A percentile compares a stretch with the other conserved stretches of the same genome.
phyloP scores from a whole-genome alignment of 1,140 invertebrate species.

The Bombus affinis region DNA sequence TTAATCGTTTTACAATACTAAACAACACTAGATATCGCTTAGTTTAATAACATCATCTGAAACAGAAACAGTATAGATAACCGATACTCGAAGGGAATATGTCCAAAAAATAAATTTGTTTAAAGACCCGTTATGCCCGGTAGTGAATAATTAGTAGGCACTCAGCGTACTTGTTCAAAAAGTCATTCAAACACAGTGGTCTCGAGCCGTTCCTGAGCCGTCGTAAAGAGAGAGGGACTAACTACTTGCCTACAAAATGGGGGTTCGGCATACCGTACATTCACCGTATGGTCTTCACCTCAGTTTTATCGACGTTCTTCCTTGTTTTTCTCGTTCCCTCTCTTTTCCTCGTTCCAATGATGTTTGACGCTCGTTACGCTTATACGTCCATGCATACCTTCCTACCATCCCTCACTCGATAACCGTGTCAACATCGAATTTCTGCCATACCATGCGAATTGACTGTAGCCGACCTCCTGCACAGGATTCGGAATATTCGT shows the following conservation, averaged over 20 bases:
- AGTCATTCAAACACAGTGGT: slow-evolving; percentile 28
- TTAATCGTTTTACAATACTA: no score
- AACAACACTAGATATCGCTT: neutral
- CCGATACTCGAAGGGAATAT: neutral
- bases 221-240: slow-evolving; percentile 61
- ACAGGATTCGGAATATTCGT: neutral
- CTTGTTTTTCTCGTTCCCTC: slow-evolving; percentile 38
- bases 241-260: slow-evolving; percentile 62
- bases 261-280: slow-evolving; percentile 65
- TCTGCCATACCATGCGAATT: slow-evolving; percentile 31
- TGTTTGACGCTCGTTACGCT: neutral
- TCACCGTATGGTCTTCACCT: slow-evolving; percentile 65
- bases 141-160: slow-evolving; percentile 40
- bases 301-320: slow-evolving; percentile 51
- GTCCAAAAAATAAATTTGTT: slow-evolving; percentile 29
- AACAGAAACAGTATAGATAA: neutral
- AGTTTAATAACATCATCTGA: neutral
- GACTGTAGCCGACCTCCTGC: neutral
- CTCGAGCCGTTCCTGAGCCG: slow-evolving; percentile 58
- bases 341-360: neutral
- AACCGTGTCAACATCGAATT: slow-evolving; percentile 34
- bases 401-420: slow-evolving; percentile 38
- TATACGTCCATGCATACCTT: slow-evolving; percentile 8
- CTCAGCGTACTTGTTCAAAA: slow-evolving; percentile 30
- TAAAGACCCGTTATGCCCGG: slow-evolving; percentile 37